Conservation (phyloP, 2,888 invertebrate genomes). For the Thalpophila matura region DNA sequence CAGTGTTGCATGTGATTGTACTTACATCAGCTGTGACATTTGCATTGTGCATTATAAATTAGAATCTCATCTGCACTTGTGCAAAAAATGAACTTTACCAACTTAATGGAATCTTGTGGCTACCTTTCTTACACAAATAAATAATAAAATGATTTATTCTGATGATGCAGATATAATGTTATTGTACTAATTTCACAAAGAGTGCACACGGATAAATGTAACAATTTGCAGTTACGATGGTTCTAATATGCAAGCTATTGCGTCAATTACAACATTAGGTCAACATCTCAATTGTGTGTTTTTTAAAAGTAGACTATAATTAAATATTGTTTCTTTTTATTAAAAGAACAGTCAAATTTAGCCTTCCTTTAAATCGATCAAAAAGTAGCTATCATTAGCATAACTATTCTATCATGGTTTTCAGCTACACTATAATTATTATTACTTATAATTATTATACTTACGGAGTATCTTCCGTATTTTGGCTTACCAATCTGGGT, state of each 20-base stretch:
- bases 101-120: conserved; percentile 47
- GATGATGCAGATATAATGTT: conserved; percentile 46
- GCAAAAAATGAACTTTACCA: conserved; percentile 41
- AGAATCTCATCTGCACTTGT: conserved; percentile 28
- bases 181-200: conserved; percentile 43
- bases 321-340: too few relatives aligned
- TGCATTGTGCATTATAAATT: conserved; percentile 37
- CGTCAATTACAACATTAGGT: conserved; percentile 27
- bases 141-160: conserved; percentile 30
- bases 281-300: neutral
- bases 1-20: conserved; percentile 21
- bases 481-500: too few relatives aligned
- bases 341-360: neutral
- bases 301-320: neutral
- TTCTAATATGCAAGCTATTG: conserved; percentile 19
- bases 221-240: conserved; percentile 11
- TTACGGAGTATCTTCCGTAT: too few relatives aligned
- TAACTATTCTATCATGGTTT: too few relatives aligned
- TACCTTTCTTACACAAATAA: conserved; percentile 29
- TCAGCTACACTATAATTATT: too few relatives aligned
- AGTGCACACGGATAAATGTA: conserved; percentile 26
- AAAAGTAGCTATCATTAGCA: too few relatives aligned
- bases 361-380: too few relatives aligned
- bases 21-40: conserved; percentile 46
- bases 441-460: too few relatives aligned